phyloP scores from a whole-genome alignment of 2,113 vertebrate species.

The Picathartes gymnocephalus region DNA sequence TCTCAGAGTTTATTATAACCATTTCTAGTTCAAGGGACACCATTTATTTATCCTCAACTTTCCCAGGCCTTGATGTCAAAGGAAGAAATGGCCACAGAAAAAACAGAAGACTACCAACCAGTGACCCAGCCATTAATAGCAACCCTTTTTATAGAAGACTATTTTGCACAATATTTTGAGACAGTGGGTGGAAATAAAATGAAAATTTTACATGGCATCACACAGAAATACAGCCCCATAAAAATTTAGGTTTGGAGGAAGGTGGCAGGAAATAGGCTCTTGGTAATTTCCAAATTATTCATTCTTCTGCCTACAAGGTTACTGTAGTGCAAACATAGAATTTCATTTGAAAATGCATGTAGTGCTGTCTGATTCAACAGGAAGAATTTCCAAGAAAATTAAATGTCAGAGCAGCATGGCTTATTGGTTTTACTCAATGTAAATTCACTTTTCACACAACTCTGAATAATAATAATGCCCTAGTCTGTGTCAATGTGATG shows the following conservation, averaged over 20 bases:
- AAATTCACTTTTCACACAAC: constrained; percentile 58
- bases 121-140: background rate
- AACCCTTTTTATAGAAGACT: background rate
- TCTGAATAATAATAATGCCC: constrained; percentile 66
- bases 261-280: background rate
- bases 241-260: background rate
- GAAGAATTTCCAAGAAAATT: constrained; percentile 69
- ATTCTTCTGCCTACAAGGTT: background rate
- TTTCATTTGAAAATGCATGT: constrained; percentile 46
- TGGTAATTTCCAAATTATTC: constrained; percentile 2
- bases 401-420: constrained; percentile 55
- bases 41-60: background rate
- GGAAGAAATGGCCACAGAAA: background rate
- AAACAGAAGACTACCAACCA: background rate
- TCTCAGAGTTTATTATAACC: background rate
- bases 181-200: background rate
- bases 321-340: background rate
- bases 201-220: background rate
- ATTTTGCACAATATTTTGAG: background rate
- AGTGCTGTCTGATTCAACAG: constrained; percentile 28
- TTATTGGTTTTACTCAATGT: constrained; percentile 67
- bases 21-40: background rate
- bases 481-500: constrained; percentile 36
- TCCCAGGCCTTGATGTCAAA: background rate
- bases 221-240: background rate